phyloP scores from a whole-genome alignment of 2,888 invertebrate genomes.

The Hartigia nigra region DNA sequence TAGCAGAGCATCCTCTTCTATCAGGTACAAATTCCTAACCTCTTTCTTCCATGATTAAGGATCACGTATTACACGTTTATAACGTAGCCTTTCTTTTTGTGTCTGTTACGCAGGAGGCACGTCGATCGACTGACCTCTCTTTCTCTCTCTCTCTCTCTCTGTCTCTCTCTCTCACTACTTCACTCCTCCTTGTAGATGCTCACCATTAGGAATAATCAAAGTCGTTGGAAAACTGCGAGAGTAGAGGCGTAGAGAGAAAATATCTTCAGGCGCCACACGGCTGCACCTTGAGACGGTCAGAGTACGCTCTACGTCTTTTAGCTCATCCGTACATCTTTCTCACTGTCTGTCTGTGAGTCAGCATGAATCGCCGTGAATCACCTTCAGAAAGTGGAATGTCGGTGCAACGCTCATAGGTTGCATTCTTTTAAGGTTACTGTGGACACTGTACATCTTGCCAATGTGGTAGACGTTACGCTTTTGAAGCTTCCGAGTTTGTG shows the following conservation, averaged over 20 bases:
- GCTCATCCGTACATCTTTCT: neutral
- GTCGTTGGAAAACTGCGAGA: neutral
- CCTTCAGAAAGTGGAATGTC: constrained; percentile 19
- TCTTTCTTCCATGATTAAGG: neutral
- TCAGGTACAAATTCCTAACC: neutral
- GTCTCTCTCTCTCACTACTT: neutral
- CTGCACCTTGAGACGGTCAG: constrained; percentile 4
- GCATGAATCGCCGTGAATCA: constrained; percentile 23
- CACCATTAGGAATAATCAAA: neutral
- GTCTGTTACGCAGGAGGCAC: neutral
- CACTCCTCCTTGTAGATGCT: neutral
- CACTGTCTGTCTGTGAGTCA: neutral
- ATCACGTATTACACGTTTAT: neutral
- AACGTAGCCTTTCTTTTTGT: neutral
- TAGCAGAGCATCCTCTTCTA: neutral
- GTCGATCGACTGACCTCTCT: neutral
- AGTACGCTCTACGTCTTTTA: neutral
- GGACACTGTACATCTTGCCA: neutral
- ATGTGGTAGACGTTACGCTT: neutral
- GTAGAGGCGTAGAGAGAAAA: neutral
- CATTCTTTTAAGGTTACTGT: constrained; percentile 16
- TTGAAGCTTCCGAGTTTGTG: neutral
- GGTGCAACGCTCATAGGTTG: constrained; percentile 13
- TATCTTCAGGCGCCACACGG: neutral
- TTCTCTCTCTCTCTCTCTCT: no score